A percentile compares a stretch with the other conserved stretches of the same genome.
Conservation (phyloP, 2,113 vertebrate species). For the Pyxicephalus adspersus region DNA sequence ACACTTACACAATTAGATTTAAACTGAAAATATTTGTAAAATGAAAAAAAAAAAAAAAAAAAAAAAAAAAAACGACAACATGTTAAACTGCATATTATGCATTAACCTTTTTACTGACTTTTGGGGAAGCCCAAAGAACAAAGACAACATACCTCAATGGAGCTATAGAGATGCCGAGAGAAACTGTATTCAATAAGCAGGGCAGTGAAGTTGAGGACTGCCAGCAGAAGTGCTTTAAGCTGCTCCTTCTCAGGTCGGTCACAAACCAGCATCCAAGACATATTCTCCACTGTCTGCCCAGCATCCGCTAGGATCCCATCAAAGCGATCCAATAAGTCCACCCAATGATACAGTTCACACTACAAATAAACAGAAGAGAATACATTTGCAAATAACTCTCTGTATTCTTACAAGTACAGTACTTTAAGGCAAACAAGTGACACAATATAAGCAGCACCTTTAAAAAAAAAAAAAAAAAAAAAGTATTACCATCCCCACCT, state of each 20-base stretch:
- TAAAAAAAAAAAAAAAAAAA: too few species aligned
- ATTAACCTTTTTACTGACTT: too few species aligned
- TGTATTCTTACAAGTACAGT: not conserved
- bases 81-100: too few species aligned
- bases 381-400: not conserved
- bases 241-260: constrained; percentile 88
- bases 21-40: too few species aligned
- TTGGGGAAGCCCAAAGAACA: not conserved
- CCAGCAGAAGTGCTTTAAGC: constrained; percentile 90
- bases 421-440: not conserved
- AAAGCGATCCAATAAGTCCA: constrained; percentile 93
- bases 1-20: too few species aligned
- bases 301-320: constrained; percentile 94
- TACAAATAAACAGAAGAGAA: constrained; percentile 56
- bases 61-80: too few species aligned
- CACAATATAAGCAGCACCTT: too few species aligned
- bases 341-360: constrained; percentile 98
- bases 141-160: constrained; percentile 87
- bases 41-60: too few species aligned
- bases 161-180: constrained; percentile 95
- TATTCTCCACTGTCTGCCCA: constrained; percentile 91
- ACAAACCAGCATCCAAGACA: constrained; percentile 95
- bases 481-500: too few species aligned
- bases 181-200: constrained; percentile 97
- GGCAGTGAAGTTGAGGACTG: constrained; percentile 95